Percentiles rank a stretch among this genome's conserved stretches.
phyloP scores from a whole-genome alignment of 2,888 invertebrate species.

The Dicroscelio sp. region DNA sequence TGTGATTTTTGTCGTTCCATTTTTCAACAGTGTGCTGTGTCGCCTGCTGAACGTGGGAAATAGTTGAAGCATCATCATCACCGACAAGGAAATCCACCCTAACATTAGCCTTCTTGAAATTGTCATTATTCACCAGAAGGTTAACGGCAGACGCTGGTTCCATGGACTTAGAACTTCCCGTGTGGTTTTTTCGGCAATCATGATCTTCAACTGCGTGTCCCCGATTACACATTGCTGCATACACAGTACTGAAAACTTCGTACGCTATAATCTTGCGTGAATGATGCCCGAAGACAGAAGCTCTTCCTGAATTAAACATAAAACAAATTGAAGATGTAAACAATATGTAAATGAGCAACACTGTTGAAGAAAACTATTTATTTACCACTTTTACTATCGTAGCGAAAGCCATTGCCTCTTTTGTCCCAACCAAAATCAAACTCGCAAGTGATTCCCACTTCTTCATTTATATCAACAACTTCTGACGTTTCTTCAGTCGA shows the following conservation, averaged over 20 bases:
- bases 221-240: slow-evolving; percentile 39
- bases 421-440: slow-evolving; percentile 62
- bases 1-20: slow-evolving; percentile 66
- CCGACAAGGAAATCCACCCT: slow-evolving; percentile 8
- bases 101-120: slow-evolving; percentile 58
- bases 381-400: slow-evolving; percentile 50
- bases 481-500: background rate
- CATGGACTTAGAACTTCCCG: slow-evolving; percentile 61
- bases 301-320: slow-evolving; percentile 45
- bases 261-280: slow-evolving; percentile 49
- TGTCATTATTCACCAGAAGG: slow-evolving; percentile 49
- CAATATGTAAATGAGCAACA: background rate
- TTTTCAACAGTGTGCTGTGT: slow-evolving; percentile 48
- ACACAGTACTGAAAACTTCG: background rate
- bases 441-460: slow-evolving; percentile 10
- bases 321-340: background rate
- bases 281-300: slow-evolving; percentile 60
- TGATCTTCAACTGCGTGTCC: slow-evolving; percentile 44
- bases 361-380: background rate
- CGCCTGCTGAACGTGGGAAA: slow-evolving; percentile 45
- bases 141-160: slow-evolving; percentile 56
- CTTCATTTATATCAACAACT: background rate
- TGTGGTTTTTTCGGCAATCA: slow-evolving; percentile 50
- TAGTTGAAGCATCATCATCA: slow-evolving; percentile 15
- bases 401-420: slow-evolving; percentile 39